phyloP scores from a whole-genome alignment of 2,113 vertebrate species.

The Ochotona curzoniae region DNA sequence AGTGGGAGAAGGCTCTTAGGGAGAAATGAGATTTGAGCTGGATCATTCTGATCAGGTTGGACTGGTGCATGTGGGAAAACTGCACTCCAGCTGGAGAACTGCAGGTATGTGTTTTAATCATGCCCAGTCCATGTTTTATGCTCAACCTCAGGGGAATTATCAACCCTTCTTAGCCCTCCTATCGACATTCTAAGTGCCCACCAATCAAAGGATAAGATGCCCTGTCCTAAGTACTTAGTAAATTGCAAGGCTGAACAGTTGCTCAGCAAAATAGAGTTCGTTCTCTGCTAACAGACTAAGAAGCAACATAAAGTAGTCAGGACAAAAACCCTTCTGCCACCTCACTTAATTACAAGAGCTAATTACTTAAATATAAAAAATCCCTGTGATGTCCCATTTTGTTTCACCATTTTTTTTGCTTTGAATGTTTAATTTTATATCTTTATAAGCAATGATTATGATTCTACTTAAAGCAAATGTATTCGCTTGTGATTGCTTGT shows the following conservation, averaged over 20 bases:
- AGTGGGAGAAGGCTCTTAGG: neutral
- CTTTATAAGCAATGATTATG: neutral
- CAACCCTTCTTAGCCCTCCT: neutral
- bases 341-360: constrained; percentile 24
- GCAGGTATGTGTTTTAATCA: neutral
- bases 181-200: neutral
- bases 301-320: neutral
- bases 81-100: neutral
- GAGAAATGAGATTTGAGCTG: neutral
- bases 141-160: neutral
- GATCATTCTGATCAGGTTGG: neutral
- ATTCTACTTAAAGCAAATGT: neutral
- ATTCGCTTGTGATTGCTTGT: neutral
- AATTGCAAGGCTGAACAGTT: neutral
- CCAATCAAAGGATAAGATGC: constrained; percentile 32
- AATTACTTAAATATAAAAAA: constrained; percentile 6
- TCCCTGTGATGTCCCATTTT: neutral
- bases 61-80: neutral
- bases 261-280: neutral
- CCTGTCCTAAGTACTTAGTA: neutral
- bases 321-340: neutral
- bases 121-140: neutral
- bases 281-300: neutral
- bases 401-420: neutral
- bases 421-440: constrained; percentile 48